Conservation (phyloP, 2,888 invertebrate genomes). For the Liposcelis brunnea region DNA sequence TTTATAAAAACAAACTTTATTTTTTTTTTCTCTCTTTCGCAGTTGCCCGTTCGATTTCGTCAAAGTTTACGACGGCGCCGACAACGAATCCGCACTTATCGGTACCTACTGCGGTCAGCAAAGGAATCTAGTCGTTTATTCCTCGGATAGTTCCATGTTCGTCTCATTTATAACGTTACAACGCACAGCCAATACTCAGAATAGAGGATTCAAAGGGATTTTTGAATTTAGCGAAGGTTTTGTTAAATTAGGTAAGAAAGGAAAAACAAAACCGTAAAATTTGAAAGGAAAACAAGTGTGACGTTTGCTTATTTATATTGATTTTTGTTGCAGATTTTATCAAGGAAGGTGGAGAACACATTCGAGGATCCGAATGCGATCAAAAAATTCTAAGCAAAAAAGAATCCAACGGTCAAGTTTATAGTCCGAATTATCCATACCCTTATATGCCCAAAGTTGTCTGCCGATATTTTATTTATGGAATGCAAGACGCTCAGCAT, state of each 20-base stretch:
- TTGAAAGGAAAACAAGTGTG: not conserved
- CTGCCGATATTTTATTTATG: constrained; percentile 96
- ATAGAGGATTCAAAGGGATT: constrained; percentile 95
- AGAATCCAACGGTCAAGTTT: constrained; percentile 80
- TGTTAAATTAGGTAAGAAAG: constrained; percentile 79
- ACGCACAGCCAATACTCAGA: constrained; percentile 85
- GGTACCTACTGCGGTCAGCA: constrained; percentile 96
- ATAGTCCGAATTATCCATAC: constrained; percentile 92
- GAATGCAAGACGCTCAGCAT: constrained; percentile 92
- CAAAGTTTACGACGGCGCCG: constrained; percentile 87
- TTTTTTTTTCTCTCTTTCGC: constrained; percentile 23
- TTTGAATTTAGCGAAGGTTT: constrained; percentile 98
- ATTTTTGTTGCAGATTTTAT: constrained; percentile 55
- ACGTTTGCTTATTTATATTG: constrained; percentile 3
- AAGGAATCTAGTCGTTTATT: constrained; percentile 87
- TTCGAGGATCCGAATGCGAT: constrained; percentile 96
- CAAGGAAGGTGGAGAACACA: constrained; percentile 86
- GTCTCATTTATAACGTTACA: constrained; percentile 83
- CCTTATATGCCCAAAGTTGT: constrained; percentile 91
- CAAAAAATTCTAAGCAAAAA: constrained; percentile 90
- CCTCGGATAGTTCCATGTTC: constrained; percentile 76
- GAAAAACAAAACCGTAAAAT: constrained; percentile 3
- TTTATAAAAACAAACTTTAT: too few relatives aligned
- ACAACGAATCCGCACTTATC: constrained; percentile 75
- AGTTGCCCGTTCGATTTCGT: constrained; percentile 99